Base-by-base conservation (phyloP, 2,113 vertebrate species). In the Melanostigma gelatinosum region DNA sequence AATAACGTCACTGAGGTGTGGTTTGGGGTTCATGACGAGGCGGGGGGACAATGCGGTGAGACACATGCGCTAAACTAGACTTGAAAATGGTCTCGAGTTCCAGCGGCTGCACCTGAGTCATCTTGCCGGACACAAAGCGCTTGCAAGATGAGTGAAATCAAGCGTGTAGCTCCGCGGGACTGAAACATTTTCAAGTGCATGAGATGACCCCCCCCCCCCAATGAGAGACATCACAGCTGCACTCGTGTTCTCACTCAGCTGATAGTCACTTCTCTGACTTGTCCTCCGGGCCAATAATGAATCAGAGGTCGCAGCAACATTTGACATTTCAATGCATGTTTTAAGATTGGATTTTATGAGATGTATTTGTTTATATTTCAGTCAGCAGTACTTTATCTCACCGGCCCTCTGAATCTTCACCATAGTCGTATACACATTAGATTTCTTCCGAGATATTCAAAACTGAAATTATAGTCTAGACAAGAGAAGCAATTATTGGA, bases 241-340 rank as follows among this genome's bases (percentile, higher is more conserved):
- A 27, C 70, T 81, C 8, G 0, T 8, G 36, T 57, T 84, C 46
- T 46, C 82, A 73, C 88, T 85, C 75, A 8, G 36, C 58, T 75
- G 88, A 77, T 69, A 77, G 58, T 66, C 18, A 29, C 46, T 34
- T 32, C 76, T 77, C 71, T 71, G 73, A 66, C 70, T 48, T 63
- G 20, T 62, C 50, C 46, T 60, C 36, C 32, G 15, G 36, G 77
- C 80, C 74, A 84, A 61, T 29, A 48, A 66, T 29, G 60, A 84
- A 48, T 60, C 64, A 76, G 68, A 74, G 55, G 16, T 18, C 68
- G 18, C n/a, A 42, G 60, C 54, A 62, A 29, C 54, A 55, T 65
- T 72, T 72, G 40, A 79, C 71, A 79, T 72, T 80, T 83, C 50
- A 72, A 58, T 84, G 68, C 66, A 80, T 64, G 70, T 79, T 72